A percentile compares a stretch with the other conserved stretches of the same genome.
phyloP scores from a whole-genome alignment of 2,113 vertebrate genomes.

The Romanogobio albipinnatus region DNA sequence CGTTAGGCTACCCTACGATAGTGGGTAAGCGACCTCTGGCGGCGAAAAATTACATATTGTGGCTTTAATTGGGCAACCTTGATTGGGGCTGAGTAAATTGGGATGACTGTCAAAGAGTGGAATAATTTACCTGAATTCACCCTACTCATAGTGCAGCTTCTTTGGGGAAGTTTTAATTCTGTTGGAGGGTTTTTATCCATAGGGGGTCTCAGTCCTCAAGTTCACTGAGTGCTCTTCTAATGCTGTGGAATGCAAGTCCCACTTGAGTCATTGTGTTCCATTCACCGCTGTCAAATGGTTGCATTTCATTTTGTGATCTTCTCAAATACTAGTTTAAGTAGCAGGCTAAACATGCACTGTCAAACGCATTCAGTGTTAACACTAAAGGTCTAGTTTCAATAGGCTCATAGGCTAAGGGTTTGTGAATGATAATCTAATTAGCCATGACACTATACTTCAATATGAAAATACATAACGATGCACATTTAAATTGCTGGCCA shows the following conservation, averaged over 20 bases:
- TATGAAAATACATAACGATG: not conserved
- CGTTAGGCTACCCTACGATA: too few species aligned
- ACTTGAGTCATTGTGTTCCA: conserved; percentile 32
- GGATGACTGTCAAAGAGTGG: not conserved
- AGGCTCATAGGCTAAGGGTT: not conserved
- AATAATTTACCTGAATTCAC: not conserved
- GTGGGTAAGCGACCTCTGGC: too few species aligned
- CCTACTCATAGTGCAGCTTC: not conserved
- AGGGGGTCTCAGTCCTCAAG: conserved; percentile 59
- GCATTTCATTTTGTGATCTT: conserved; percentile 43
- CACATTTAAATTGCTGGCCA: not conserved
- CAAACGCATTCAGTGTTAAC: conserved; percentile 21
- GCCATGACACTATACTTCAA: conserved; percentile 8
- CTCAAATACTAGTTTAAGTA: conserved; percentile 21
- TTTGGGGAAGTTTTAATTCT: conserved; percentile 28
- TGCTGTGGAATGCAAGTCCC: conserved; percentile 44
- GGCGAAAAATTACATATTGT: too few species aligned
- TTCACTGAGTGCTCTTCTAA: conserved; percentile 52
- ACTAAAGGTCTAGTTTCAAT: not conserved
- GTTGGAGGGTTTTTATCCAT: conserved; percentile 46
- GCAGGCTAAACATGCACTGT: conserved; percentile 35
- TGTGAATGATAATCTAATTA: conserved; percentile 35
- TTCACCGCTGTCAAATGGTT: conserved; percentile 18
- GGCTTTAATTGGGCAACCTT: not conserved
- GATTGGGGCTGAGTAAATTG: not conserved